Evolutionary conservation across 2,113 vertebrate genomes (phyloP).

Genomic region (Micronisus gabar): DNA sequence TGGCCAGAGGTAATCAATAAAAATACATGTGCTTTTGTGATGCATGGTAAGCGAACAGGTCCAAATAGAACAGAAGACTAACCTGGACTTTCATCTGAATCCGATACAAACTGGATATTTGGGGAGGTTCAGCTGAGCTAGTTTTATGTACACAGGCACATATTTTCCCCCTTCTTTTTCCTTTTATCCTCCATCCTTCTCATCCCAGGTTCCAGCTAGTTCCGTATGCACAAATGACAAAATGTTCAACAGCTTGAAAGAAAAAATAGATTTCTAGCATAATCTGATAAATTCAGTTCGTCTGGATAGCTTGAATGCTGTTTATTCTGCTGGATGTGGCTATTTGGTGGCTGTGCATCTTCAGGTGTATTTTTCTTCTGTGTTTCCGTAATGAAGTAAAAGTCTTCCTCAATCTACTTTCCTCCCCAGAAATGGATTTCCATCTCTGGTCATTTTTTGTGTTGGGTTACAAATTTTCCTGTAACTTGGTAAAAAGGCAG

Average conservation of each 20-base stretch:
- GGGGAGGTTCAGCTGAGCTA: not conserved
- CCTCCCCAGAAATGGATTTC: not conserved
- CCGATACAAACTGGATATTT: not conserved
- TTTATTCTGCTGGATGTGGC: not conserved
- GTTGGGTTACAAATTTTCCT: not conserved
- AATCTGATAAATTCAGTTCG: not conserved
- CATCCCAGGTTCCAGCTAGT: not conserved
- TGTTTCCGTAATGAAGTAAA: not conserved
- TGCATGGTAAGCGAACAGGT: not conserved
- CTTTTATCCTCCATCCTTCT: rapidly evolving
- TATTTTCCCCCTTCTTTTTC: not conserved
- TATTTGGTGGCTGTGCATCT: not conserved
- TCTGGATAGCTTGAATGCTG: not conserved
- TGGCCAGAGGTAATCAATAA: not conserved
- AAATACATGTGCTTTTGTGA: not conserved
- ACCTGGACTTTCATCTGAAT: not conserved
- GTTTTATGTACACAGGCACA: not conserved
- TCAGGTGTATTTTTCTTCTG: not conserved
- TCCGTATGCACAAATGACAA: not conserved
- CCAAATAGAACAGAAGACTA: not conserved
- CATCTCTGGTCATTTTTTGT: not conserved
- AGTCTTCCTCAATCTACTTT: not conserved
- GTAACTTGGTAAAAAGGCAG: not conserved
- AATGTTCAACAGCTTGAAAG: not conserved
- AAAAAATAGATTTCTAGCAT: not conserved